Base-by-base conservation (phyloP, 1,140 invertebrate genomes). In the Galendromus occidentalis region DNA sequence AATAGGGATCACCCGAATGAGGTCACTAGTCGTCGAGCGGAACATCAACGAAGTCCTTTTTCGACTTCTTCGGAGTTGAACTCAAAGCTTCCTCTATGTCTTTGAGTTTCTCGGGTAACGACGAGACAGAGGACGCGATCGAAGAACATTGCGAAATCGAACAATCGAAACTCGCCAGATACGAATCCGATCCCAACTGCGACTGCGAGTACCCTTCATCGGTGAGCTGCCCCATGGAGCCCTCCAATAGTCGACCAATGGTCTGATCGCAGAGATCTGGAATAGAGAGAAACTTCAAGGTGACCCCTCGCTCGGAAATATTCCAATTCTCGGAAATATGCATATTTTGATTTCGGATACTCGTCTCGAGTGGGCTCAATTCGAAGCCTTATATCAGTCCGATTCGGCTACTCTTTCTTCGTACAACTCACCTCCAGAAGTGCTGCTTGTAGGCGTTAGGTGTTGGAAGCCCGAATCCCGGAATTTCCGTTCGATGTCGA, bases 231-330 rank as follows among this genome's bases (percentile, higher is more conserved):
- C 14, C 51, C 51, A 59, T 59, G 4, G 51, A 59, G 20, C 51
- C 51, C 25, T 59, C 51, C 14, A 59, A 22, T 17, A 59, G 20
- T 14, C 51, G 51, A 18, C 51, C 51, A 22, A 59, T 59, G 14
- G 51, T 59, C 25, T 59, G 51, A 59, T 59, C 51, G 20, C 51
- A 59, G 25, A 59, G 33, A 59, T 59, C 51, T 59, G 51, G 14
- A 25, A 25, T 25, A 25, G 33, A 39, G 33, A 39, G 33, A 4
- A 9, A 39, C 4, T 39, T 39, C n/a, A 39, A 39, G 33, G 9
- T 39, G 33, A 39, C 33, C 9, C 9, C 33, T 39, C 33, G 33
- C 9, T 9, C 33, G 9, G 4, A 9, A 39, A 9, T 4, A 39
- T 39, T 39, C n/a, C n/a, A n/a, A n/a, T n/a, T n/a, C n/a, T n/a